Evolutionary conservation across 2,888 invertebrate species (phyloP).

Genomic region (Drosophila lutescens): DNA sequence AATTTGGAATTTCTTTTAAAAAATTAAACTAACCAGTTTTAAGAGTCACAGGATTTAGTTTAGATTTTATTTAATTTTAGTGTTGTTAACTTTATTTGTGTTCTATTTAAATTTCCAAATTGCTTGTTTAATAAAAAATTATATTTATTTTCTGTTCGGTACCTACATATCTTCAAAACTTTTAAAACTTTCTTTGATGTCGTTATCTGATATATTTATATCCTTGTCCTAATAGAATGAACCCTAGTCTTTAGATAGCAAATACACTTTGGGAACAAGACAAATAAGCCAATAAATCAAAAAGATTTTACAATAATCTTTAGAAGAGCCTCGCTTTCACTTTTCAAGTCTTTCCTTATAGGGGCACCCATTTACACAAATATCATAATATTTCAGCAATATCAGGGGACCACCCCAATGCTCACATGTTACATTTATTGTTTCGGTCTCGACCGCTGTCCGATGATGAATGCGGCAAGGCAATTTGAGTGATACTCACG

Average conservation of each 20-base stretch:
- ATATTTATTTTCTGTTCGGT: too few species aligned
- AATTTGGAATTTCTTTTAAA: too few species aligned
- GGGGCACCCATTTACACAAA: neutral
- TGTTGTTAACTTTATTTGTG: too few species aligned
- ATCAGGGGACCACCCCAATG: conserved; percentile 31
- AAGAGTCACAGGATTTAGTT: too few species aligned
- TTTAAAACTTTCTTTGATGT: too few species aligned
- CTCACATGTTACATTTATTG: conserved; percentile 42
- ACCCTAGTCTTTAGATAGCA: too few species aligned
- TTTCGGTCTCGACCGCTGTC: conserved; percentile 27
- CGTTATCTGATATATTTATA: too few species aligned
- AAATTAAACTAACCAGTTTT: neutral
- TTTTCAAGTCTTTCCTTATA: neutral
- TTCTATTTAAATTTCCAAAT: too few species aligned
- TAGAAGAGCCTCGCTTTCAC: conserved; percentile 23
- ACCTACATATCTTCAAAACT: too few species aligned
- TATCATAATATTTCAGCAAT: neutral
- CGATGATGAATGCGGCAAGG: conserved; percentile 51
- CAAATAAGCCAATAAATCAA: neutral
- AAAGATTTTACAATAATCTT: neutral
- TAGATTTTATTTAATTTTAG: too few species aligned
- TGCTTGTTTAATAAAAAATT: too few species aligned
- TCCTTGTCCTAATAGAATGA: too few species aligned
- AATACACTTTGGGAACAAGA: neutral
- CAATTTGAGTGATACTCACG: conserved; percentile 73